phyloP scores from a whole-genome alignment of 1,140 invertebrate species.

The Rhysida immarginata region DNA sequence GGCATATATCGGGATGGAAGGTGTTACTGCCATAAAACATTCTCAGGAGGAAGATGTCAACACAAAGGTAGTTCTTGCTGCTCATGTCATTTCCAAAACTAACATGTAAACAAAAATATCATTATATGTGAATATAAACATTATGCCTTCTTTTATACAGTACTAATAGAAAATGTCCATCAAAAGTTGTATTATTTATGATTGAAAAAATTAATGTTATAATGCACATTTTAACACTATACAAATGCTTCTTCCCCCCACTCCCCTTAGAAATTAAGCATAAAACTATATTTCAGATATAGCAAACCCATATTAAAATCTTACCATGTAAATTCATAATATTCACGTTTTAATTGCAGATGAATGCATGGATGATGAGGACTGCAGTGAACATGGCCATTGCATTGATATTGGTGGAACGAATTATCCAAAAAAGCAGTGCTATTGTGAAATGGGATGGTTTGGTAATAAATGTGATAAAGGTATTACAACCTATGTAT shows the following conservation, averaged over 20 bases:
- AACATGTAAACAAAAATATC: no score
- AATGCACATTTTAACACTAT: no score
- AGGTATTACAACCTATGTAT: conserved; percentile 24
- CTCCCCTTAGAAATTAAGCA: no score
- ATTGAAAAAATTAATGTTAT: neutral
- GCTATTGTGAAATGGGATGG: conserved; percentile 77
- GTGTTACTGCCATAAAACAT: conserved; percentile 53
- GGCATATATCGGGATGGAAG: conserved; percentile 52
- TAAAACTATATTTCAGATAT: no score
- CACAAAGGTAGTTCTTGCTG: conserved; percentile 57
- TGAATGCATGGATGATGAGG: conserved; percentile 53
- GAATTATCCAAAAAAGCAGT: conserved; percentile 61
- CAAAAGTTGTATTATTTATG: neutral
- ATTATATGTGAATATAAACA: no score
- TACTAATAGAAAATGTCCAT: neutral
- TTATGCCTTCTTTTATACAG: no score
- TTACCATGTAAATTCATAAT: neutral
- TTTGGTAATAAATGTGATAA: conserved; percentile 37
- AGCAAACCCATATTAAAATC: no score
- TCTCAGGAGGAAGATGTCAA: conserved; percentile 64
- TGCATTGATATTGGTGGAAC: conserved; percentile 65
- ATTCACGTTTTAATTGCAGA: conserved; percentile 20
- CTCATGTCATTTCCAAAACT: no score
- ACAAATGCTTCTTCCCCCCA: no score
- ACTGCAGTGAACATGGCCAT: conserved; percentile 68